Evolutionary conservation across 2,797 vertebrate genomes (phyloP), one percentile per base, ranked within the genome.

Genomic region (Pseudochirops corinnae): DNA sequence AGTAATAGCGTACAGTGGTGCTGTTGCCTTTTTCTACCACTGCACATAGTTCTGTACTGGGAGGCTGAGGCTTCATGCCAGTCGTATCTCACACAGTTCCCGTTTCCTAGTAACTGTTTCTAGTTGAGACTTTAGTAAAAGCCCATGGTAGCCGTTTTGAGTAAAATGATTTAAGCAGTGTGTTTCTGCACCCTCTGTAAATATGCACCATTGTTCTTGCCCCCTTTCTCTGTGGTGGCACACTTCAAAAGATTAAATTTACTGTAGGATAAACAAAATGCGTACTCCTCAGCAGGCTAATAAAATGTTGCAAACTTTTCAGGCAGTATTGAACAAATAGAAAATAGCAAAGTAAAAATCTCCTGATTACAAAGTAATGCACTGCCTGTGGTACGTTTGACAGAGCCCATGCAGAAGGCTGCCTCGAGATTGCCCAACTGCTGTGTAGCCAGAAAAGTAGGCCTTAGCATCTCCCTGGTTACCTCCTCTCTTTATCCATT

Each of bases 201-300:
- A 95, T 95, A 93, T 56, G 16, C 29, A 12, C 82, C 57, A 1
- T 90, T 91, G 95, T 60, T 96, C 87, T 95, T 95, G 93, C 90
- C 56, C 31, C 74, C 95, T 0, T 31, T 94, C 96, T 98, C 96
- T 92, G 52, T 90, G 90, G 93, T 56, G 82, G 87, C 31, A 1
- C 39, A 4, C 96, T 97, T 97, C 91, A 94, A 56, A 98, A 98
- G 96, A 98, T 98, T 97, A 96, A 97, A 97, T 98, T 97, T 98
- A 95, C 97, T 92, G 92, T 90, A 95, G 97, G 94, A 96, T 97
- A 97, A 98, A 98, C 93, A 98, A 96, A 98, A 97, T 56, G 31
- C 4, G 4, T 90, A 52, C 94, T 97, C 95, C 94, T 95, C 95
- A 95, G 97, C 12, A 52, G 96, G 92, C 92, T 98, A 96, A 97